Percentiles rank a stretch among this genome's conserved stretches.
Evolutionary conservation across 2,113 vertebrate species (phyloP).

Genomic region (Nothocercus julius): DNA sequence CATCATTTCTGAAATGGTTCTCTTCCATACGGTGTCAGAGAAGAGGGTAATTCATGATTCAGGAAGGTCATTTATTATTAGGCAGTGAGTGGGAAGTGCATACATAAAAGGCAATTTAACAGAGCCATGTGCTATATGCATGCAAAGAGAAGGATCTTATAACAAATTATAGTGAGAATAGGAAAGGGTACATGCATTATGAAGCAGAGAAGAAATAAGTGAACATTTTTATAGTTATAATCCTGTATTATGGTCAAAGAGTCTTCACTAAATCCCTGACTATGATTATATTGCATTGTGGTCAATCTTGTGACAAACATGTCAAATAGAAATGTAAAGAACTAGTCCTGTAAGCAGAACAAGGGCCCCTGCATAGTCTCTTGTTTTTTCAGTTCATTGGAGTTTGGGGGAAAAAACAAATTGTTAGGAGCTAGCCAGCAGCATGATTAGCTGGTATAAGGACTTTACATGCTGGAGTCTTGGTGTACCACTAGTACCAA

Average conservation of each 20-base stretch:
- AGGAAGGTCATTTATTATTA: not conserved
- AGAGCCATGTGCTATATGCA: not conserved
- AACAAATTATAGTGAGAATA: not conserved
- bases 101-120: not conserved
- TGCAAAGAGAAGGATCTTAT: not conserved
- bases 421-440: not conserved
- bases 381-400: not conserved
- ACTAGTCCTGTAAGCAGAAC: not conserved
- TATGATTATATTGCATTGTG: not conserved
- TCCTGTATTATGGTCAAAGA: not conserved
- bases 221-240: not conserved
- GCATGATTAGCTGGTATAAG: not conserved
- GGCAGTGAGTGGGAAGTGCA: not conserved
- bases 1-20: not conserved
- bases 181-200: not conserved
- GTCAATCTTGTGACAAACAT: not conserved
- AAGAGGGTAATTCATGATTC: not conserved
- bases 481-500: not conserved
- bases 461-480: not conserved
- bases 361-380: not conserved
- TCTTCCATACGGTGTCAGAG: not conserved
- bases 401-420: not conserved
- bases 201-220: not conserved
- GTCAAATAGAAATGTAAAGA: not conserved
- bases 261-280: not conserved